These are phyloP conservation scores for Psammodynastes pulverulentus DNA, from an alignment of 2,113 vertebrate genomes.

Conservation along the genomic window DNA sequence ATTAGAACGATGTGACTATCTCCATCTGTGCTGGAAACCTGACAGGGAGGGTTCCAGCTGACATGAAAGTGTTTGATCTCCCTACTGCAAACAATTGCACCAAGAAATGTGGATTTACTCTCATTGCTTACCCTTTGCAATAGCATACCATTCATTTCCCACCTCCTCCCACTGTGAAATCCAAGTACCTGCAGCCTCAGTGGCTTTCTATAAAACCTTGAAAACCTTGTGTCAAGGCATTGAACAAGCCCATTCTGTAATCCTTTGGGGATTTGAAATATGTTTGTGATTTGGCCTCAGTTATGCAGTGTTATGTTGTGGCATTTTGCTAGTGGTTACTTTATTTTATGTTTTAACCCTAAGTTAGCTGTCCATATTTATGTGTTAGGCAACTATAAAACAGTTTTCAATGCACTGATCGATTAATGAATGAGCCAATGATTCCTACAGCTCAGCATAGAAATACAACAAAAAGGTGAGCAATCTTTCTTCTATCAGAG, in stretches of 20 bases:
- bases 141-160: background rate
- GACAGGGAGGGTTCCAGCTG: background rate
- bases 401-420: background rate
- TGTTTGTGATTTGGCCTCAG: background rate
- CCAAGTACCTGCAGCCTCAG: background rate
- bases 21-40: background rate
- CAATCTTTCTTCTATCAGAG: background rate
- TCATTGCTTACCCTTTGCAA: background rate
- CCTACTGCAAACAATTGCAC: background rate
- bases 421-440: background rate
- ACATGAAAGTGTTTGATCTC: background rate
- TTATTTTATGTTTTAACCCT: background rate
- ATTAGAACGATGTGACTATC: background rate
- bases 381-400: background rate
- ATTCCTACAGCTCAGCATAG: background rate
- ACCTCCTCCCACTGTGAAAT: background rate
- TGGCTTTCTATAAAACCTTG: background rate
- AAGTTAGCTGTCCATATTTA: background rate
- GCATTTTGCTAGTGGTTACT: background rate
- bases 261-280: background rate
- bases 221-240: background rate
- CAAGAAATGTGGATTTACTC: background rate
- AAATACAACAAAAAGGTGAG: background rate
- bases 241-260: background rate
- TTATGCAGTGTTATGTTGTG: background rate